Conservation (phyloP, 2,113 vertebrate genomes). For the Bothrops jararaca region DNA sequence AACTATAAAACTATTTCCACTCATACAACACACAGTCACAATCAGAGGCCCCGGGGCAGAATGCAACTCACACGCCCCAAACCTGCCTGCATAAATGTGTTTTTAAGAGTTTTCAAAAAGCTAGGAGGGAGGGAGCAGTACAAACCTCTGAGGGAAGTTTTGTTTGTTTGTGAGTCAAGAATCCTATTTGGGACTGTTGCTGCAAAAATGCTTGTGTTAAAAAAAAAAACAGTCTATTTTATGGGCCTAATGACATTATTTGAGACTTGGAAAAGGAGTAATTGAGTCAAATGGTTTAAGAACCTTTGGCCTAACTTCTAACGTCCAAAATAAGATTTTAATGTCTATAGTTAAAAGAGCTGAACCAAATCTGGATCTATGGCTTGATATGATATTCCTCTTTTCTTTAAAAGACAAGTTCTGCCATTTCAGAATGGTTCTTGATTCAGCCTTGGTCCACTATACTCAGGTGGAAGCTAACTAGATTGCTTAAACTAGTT, state of each 20-base stretch:
- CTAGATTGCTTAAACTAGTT: no score
- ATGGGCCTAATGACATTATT: background rate
- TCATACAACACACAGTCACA: no score
- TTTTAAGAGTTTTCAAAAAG: no score
- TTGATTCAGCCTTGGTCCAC: background rate
- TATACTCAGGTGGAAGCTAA: background rate
- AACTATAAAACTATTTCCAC: no score
- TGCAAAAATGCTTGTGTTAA: background rate
- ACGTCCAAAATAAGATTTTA: background rate
- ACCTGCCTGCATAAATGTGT: no score
- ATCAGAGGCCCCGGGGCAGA: no score
- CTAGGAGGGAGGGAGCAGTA: no score
- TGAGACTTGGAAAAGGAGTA: background rate
- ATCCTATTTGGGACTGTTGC: background rate
- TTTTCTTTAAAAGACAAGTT: background rate
- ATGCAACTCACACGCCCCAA: no score
- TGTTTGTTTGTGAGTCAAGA: background rate
- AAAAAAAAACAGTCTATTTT: background rate
- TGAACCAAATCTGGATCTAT: background rate
- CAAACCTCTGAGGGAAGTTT: no score
- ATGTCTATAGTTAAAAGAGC: background rate
- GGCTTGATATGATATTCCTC: no score
- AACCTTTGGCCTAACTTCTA: background rate
- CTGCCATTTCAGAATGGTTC: background rate
- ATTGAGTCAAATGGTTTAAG: background rate